Conservation (phyloP, 2,888 invertebrate species). For the Carcina quercana region DNA sequence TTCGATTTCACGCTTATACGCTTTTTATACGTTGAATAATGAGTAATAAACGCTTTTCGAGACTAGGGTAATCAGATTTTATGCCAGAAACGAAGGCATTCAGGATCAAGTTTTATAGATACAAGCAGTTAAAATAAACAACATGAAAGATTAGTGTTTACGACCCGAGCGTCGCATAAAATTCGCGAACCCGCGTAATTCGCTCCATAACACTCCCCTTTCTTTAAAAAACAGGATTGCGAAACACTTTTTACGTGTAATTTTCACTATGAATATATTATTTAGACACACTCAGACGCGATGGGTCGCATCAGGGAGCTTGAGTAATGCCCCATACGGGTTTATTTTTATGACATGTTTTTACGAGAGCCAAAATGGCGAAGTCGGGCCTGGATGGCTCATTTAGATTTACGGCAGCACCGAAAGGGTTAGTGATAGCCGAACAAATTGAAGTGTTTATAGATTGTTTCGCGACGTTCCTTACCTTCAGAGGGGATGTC, state of each 20-base stretch:
- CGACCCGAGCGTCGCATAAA: slow-evolving; percentile 21
- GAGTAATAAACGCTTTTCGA: too few relatives aligned
- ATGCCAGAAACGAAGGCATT: slow-evolving; percentile 10
- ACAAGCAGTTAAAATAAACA: slow-evolving; percentile 14
- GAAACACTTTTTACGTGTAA: slow-evolving; percentile 23
- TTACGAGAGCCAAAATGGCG: slow-evolving; percentile 20
- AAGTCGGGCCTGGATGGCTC: slow-evolving; percentile 11
- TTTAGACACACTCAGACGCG: slow-evolving; percentile 18
- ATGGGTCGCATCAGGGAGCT: slow-evolving; percentile 18
- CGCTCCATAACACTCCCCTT: slow-evolving; percentile 7
- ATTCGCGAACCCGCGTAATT: slow-evolving; percentile 19
- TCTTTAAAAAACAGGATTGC: slow-evolving; percentile 7
- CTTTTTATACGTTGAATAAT: too few relatives aligned
- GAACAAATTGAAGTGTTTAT: slow-evolving; percentile 20
- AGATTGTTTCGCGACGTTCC: slow-evolving; percentile 16
- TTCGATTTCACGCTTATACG: too few relatives aligned
- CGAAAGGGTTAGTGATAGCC: slow-evolving; percentile 18
- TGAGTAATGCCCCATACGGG: slow-evolving; percentile 9
- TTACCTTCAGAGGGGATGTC: too few relatives aligned
- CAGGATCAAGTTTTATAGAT: slow-evolving; percentile 20
- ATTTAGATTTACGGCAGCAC: slow-evolving; percentile 21
- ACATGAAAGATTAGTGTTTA: slow-evolving; percentile 23
- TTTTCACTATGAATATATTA: slow-evolving; percentile 29
- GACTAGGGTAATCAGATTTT: slow-evolving; percentile 7
- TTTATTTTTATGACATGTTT: slow-evolving; percentile 26